A percentile compares a stretch with the other conserved stretches of the same genome.
phyloP scores from a whole-genome alignment of 1,140 invertebrate genomes.

The Lepidurus couesii region DNA sequence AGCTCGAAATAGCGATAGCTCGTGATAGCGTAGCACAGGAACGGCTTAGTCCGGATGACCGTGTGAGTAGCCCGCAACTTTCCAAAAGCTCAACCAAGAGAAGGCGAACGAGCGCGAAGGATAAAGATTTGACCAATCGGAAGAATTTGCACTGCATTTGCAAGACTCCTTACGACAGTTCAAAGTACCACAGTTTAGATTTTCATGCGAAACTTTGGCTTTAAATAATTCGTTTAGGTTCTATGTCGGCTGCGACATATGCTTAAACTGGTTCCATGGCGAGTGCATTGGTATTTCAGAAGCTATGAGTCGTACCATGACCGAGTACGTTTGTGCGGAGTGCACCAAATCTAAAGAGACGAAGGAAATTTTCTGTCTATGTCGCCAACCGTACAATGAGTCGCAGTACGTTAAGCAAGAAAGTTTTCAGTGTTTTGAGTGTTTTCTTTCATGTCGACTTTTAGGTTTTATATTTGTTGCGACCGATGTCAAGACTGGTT shows the following conservation, averaged over 20 bases:
- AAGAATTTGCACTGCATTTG: constrained; percentile 90
- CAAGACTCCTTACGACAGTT: constrained; percentile 88
- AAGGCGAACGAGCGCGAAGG: constrained; percentile 31
- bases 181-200: constrained; percentile 56
- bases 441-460: constrained; percentile 38
- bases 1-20: constrained; percentile 46
- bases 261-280: constrained; percentile 97
- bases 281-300: constrained; percentile 92
- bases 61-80: not conserved
- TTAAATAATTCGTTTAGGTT: constrained; percentile 58
- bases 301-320: constrained; percentile 81
- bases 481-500: constrained; percentile 99
- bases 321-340: constrained; percentile 82
- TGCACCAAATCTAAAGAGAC: constrained; percentile 60
- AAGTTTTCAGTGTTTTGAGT: constrained; percentile 2
- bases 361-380: constrained; percentile 91
- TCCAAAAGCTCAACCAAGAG: constrained; percentile 20
- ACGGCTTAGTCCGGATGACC: constrained; percentile 47
- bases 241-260: constrained; percentile 94
- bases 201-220: constrained; percentile 4
- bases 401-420: constrained; percentile 67
- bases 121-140: constrained; percentile 49
- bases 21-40: constrained; percentile 51
- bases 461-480: constrained; percentile 92
- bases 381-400: constrained; percentile 93